Evolutionary conservation across 2,888 invertebrate species (phyloP).

Genomic region (Sympetrum striolatum): DNA sequence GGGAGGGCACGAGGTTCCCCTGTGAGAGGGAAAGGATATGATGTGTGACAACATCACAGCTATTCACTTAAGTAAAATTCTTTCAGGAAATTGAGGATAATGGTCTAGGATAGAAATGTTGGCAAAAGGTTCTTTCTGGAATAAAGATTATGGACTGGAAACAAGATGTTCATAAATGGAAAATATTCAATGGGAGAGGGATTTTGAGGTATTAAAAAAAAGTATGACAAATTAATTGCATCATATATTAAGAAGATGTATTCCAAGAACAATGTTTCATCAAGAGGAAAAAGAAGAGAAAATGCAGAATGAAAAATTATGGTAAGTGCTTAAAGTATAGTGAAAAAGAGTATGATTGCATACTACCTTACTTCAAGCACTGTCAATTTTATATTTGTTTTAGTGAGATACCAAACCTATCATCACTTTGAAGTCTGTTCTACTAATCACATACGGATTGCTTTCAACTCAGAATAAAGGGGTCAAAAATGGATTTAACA

Average conservation of each 20-base stretch:
- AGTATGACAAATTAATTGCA: neutral
- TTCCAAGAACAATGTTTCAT: neutral
- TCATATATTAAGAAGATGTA: neutral
- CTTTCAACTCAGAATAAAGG: too few relatives aligned
- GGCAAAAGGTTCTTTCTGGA: neutral
- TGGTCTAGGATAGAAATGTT: neutral
- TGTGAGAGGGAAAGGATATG: slow-evolving; percentile 46
- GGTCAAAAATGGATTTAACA: too few relatives aligned
- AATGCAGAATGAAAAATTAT: neutral
- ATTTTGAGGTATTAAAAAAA: neutral
- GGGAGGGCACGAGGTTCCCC: slow-evolving; percentile 28
- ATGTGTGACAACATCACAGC: slow-evolving; percentile 42
- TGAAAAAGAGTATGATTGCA: too few relatives aligned
- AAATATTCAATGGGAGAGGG: neutral
- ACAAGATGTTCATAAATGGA: neutral
- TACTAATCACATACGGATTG: too few relatives aligned
- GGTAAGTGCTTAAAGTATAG: too few relatives aligned
- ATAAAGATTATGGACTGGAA: neutral
- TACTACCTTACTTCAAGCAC: too few relatives aligned
- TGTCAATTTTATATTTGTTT: too few relatives aligned
- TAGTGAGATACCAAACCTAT: too few relatives aligned
- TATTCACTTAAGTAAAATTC: neutral
- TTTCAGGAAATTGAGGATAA: slow-evolving; percentile 17
- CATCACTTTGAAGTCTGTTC: too few relatives aligned
- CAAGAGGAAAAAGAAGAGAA: neutral